Evolutionary conservation across 2,888 invertebrate species (phyloP), one percentile per base, ranked within the genome.

Genomic region (Caenorhabditis panamensis): DNA sequence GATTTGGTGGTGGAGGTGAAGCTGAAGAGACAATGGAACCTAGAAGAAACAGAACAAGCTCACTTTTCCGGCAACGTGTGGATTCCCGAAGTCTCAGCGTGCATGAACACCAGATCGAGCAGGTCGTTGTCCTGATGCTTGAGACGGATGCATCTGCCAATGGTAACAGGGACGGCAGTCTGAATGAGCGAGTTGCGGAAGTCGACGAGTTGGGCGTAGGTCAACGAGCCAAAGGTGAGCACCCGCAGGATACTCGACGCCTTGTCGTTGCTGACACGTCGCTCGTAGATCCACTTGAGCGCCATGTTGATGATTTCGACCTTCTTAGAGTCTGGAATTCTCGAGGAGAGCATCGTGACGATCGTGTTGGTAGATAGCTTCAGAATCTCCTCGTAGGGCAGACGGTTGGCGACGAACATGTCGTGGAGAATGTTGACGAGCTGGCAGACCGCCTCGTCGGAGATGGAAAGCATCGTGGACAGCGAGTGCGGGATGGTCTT

Each of bases 271-370:
- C 28, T 51, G n/a, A 69, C 51, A 26, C 69, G 68, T 49, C 69
- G 49, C 26, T 77, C 77, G 22, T 77, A 58, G 24, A 77, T 77
- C 77, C 77, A 77, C 37, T 68, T 68, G 28, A 77, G 24, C 1
- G 64, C 63, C 63, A 77, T 63, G 22, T 77, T 77, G 44, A 77
- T 64, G 6, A 77, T 20, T 18, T 77, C 64, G 11, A 77, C 28
- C n/a, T 77, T 77, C 22, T 64, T 69, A 4, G 13, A 4, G 28
- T 77, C 77, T 1, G 31, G 16, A 44, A 77, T 54, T 77, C 69
- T n/a, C 11, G 69, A 49, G 0, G 68, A 69, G 0, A 77, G 8
- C 16, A 69, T 63, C n/a, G 64, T 64, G 58, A 77, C 44, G 44
- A 77, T 22, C 0, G 77, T 59, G 22, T 77, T 68, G 16, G 56